Evolutionary conservation across 1,140 invertebrate species (phyloP).

Genomic region (Adelges cooleyi): DNA sequence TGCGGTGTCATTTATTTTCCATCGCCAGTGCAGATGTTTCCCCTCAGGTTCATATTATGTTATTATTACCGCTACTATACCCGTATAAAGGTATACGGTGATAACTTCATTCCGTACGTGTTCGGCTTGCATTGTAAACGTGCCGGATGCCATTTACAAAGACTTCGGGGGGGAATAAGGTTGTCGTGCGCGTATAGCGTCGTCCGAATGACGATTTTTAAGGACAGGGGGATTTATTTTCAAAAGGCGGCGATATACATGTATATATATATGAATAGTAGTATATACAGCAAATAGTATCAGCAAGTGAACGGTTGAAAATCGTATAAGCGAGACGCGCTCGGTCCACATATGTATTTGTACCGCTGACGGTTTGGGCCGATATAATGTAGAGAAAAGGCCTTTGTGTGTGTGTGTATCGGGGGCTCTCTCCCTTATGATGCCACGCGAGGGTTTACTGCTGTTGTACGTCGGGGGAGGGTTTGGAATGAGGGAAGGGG

Average conservation of each 20-base stretch:
- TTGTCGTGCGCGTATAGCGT: not conserved
- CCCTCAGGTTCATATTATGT: not conserved
- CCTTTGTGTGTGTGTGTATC: not conserved
- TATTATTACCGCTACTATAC: too few species aligned
- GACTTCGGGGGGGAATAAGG: too few species aligned
- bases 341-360: too few species aligned
- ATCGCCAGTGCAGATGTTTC: conserved; percentile 8
- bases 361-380: not conserved
- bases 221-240: not conserved
- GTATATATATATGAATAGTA: not conserved
- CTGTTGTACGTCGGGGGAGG: too few species aligned
- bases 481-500: too few species aligned
- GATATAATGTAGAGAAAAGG: not conserved
- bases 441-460: too few species aligned
- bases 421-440: not conserved
- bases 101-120: conserved; percentile 12
- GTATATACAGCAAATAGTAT: not conserved
- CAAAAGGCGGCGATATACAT: not conserved
- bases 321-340: conserved; percentile 2
- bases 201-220: not conserved
- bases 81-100: not conserved
- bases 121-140: not conserved
- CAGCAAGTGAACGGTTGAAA: conserved; percentile 2
- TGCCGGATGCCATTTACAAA: too few species aligned
- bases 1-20: not conserved